Evolutionary conservation across 53 echinoderm and acorn worm genomes (phyloP).

Genomic region (Apostichopus leukothele): DNA sequence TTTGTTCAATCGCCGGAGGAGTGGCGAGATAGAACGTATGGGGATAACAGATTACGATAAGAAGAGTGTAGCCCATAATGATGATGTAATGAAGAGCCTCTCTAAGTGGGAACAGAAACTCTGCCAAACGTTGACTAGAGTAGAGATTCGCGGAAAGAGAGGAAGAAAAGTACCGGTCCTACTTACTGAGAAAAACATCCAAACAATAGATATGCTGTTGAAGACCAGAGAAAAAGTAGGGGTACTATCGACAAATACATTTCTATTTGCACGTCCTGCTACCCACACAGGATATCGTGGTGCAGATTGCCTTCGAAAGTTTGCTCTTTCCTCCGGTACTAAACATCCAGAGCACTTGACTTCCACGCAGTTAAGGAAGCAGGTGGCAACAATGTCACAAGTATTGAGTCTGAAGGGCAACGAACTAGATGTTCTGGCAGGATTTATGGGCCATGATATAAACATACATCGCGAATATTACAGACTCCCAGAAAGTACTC

Average conservation of each 20-base stretch:
- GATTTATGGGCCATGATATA: conserved; percentile 63
- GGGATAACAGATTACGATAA: neutral
- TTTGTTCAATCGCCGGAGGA: conserved; percentile 25
- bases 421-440: conserved; percentile 57
- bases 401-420: conserved; percentile 52
- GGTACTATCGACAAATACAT: conserved; percentile 43
- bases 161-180: conserved; percentile 64
- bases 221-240: conserved; percentile 42
- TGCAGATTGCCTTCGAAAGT: conserved; percentile 49
- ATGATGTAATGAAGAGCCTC: neutral
- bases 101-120: conserved; percentile 17
- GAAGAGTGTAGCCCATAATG: neutral
- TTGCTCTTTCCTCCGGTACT: neutral
- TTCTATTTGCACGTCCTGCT: conserved; percentile 47
- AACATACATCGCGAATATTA: conserved; percentile 59
- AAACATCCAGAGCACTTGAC: neutral
- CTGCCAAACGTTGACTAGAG: neutral
- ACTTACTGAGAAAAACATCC: conserved; percentile 34
- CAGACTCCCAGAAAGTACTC: conserved; percentile 50
- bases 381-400: conserved; percentile 58
- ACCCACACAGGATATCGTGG: conserved; percentile 46
- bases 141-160: conserved; percentile 47
- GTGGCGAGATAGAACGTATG: conserved; percentile 7
- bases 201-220: conserved; percentile 41
- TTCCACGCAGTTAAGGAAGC: conserved; percentile 26